Conservation (phyloP, 2,113 vertebrate species). For the Nansenia antarctica region DNA sequence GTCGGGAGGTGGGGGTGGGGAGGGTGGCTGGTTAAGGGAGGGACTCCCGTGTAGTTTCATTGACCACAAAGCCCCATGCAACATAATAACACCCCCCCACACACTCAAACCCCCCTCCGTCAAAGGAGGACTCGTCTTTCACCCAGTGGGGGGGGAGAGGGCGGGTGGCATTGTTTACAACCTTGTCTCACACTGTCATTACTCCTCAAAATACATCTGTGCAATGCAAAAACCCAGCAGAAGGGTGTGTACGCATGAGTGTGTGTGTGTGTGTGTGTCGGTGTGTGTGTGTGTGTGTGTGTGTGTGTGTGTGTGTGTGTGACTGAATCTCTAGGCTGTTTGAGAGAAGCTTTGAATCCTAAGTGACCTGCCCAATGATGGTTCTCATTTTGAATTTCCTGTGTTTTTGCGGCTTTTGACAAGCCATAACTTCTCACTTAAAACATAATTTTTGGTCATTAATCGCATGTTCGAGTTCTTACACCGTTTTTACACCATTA, state of each 20-base stretch:
- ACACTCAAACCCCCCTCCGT: not conserved
- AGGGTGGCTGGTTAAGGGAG: not conserved
- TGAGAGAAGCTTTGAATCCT: too few species aligned
- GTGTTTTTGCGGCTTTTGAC: too few species aligned
- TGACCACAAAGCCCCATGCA: not conserved
- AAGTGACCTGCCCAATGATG: too few species aligned
- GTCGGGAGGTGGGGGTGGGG: not conserved
- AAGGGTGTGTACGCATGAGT: conserved; percentile 16
- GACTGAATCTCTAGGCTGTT: too few species aligned
- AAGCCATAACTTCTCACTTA: too few species aligned
- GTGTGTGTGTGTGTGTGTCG: conserved; percentile 19
- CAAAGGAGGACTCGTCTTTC: not conserved
- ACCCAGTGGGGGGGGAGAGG: conserved; percentile 14
- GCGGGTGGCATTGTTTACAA: not conserved
- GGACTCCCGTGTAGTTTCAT: conserved; percentile 18
- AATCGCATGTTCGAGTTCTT: too few species aligned
- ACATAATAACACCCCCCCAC: conserved; percentile 4
- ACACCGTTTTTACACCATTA: too few species aligned
- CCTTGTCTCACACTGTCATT: conserved; percentile 27
- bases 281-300: not conserved
- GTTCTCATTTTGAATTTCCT: too few species aligned
- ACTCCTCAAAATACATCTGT: conserved; percentile 25
- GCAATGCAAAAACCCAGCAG: not conserved
- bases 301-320: too few species aligned
- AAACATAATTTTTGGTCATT: too few species aligned